Percentiles rank a stretch among this genome's conserved stretches.
Evolutionary conservation across 1,140 invertebrate species (phyloP).

Genomic region (Drosophila sechellia): DNA sequence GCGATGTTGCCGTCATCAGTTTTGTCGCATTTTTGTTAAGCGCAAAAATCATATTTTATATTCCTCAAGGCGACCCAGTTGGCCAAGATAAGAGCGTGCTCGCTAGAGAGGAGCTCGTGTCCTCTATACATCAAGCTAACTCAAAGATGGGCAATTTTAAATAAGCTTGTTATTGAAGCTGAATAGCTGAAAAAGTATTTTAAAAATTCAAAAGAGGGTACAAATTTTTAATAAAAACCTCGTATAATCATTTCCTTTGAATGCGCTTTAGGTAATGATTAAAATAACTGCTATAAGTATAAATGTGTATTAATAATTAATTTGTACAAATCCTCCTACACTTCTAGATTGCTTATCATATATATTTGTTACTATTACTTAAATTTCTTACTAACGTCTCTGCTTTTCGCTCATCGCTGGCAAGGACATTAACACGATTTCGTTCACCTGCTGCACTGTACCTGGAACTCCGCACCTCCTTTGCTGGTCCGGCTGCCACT

Average conservation of each 20-base stretch:
- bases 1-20: slow-evolving; percentile 70
- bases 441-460: slow-evolving; percentile 68
- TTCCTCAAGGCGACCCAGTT: slow-evolving; percentile 40
- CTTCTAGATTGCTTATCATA: too few species aligned
- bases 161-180: not conserved
- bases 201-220: not conserved
- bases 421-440: slow-evolving; percentile 77
- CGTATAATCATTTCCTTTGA: too few species aligned
- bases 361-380: too few species aligned
- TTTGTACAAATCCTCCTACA: too few species aligned
- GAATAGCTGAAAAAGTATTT: not conserved
- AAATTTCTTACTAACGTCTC: not conserved
- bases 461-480: slow-evolving; percentile 8
- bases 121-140: not conserved
- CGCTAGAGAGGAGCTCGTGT: slow-evolving; percentile 11
- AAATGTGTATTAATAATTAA: too few species aligned
- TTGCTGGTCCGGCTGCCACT: slow-evolving; percentile 57
- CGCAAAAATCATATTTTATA: slow-evolving; percentile 70
- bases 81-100: slow-evolving; percentile 15
- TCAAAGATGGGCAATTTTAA: not conserved
- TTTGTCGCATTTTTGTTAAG: slow-evolving; percentile 76
- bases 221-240: too few species aligned
- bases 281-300: too few species aligned
- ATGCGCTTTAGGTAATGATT: too few species aligned
- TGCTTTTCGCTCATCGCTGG: slow-evolving; percentile 18